phyloP scores from a whole-genome alignment of 1,140 invertebrate genomes.

The Zophobas atratus region DNA sequence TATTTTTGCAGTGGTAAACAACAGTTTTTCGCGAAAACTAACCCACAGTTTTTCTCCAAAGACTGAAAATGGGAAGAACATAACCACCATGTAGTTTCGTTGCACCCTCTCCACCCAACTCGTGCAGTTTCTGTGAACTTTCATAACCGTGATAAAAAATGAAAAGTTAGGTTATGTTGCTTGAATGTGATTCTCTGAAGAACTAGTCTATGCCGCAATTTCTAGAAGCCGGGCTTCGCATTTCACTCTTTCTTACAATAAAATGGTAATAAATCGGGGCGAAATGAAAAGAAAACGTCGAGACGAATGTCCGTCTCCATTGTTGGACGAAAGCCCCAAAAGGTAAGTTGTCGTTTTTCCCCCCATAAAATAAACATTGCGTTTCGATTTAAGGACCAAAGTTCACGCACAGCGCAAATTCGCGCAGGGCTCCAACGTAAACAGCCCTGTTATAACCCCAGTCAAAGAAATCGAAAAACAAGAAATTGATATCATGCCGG shows the following conservation, averaged over 20 bases:
- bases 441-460: conserved; percentile 72
- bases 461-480: conserved; percentile 75
- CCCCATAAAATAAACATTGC: too few species aligned
- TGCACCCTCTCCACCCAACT: too few species aligned
- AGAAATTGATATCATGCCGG: conserved; percentile 65
- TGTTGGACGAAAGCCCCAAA: conserved; percentile 70
- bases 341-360: conserved; percentile 65
- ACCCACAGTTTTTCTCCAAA: too few species aligned
- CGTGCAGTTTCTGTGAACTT: too few species aligned
- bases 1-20: too few species aligned
- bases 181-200: too few species aligned
- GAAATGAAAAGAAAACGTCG: conserved; percentile 65
- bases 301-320: conserved; percentile 60
- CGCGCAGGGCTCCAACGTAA: conserved; percentile 82
- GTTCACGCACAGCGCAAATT: conserved; percentile 94
- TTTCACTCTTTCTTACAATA: not conserved
- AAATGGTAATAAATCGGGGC: conserved; percentile 36
- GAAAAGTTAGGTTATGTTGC: too few species aligned
- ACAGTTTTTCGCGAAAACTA: too few species aligned
- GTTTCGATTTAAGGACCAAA: conserved; percentile 73
- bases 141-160: too few species aligned
- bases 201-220: not conserved
- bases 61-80: too few species aligned
- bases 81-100: too few species aligned
- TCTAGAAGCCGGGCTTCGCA: not conserved